Evolutionary conservation across 2,888 invertebrate genomes (phyloP).

Genomic region (Bombylius discolor): DNA sequence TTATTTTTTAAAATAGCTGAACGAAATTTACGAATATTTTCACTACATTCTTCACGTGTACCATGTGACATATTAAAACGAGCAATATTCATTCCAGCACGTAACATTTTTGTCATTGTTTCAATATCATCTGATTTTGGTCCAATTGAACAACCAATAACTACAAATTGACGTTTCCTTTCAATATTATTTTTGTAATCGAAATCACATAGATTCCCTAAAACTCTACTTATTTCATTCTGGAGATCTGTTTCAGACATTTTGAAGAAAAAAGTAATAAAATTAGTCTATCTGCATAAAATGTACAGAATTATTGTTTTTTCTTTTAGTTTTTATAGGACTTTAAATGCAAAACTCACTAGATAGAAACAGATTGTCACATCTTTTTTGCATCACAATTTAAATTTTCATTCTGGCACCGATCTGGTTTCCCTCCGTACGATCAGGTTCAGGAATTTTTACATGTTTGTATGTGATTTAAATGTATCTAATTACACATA

Average conservation of each 20-base stretch:
- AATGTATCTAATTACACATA: too few relatives aligned
- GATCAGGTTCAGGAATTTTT: too few relatives aligned
- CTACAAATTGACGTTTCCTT: background rate
- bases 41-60: slow-evolving; percentile 77
- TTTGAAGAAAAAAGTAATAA: too few relatives aligned
- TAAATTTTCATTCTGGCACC: too few relatives aligned
- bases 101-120: slow-evolving; percentile 44
- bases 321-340: too few relatives aligned
- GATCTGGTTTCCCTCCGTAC: too few relatives aligned
- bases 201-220: background rate
- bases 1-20: slow-evolving; percentile 61
- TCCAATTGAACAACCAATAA: background rate
- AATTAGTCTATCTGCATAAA: too few relatives aligned
- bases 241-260: background rate
- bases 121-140: background rate
- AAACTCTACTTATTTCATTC: background rate
- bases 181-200: background rate
- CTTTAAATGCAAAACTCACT: too few relatives aligned
- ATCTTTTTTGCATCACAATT: too few relatives aligned
- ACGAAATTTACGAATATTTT: slow-evolving; percentile 74
- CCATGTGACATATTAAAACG: slow-evolving; percentile 86
- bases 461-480: too few relatives aligned
- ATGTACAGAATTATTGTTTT: too few relatives aligned
- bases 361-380: too few relatives aligned
- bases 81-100: slow-evolving; percentile 86